Evolutionary conservation across 2,888 invertebrate genomes (phyloP).

Genomic region (Zaprionus obscuricornis): DNA sequence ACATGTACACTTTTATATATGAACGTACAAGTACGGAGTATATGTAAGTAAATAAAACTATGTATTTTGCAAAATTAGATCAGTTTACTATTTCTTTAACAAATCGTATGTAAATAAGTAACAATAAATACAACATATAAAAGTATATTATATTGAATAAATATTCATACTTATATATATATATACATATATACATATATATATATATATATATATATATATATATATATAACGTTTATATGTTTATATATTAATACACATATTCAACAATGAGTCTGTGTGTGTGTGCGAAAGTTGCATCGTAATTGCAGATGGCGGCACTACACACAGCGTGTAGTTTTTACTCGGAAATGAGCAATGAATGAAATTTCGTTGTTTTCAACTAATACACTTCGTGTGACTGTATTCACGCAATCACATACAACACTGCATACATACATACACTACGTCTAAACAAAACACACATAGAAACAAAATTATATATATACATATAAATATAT

Average conservation of each 20-base stretch:
- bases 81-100: too few relatives aligned
- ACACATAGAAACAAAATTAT: too few relatives aligned
- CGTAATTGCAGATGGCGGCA: slow-evolving; percentile 57
- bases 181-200: slow-evolving; percentile 3
- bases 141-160: too few relatives aligned
- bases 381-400: slow-evolving; percentile 43
- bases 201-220: not conserved
- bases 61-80: slow-evolving; percentile 42
- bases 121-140: too few relatives aligned
- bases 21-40: too few relatives aligned
- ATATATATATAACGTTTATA: not conserved
- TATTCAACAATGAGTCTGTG: not conserved
- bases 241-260: too few relatives aligned
- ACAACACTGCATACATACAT: slow-evolving; percentile 21
- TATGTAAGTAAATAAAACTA: too few relatives aligned
- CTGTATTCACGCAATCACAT: slow-evolving; percentile 20
- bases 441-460: too few relatives aligned
- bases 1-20: too few relatives aligned
- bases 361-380: slow-evolving; percentile 78
- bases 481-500: too few relatives aligned
- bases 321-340: slow-evolving; percentile 56
- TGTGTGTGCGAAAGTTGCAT: slow-evolving; percentile 22
- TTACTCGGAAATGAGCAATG: slow-evolving; percentile 75
- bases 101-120: too few relatives aligned
- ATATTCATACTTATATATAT: slow-evolving; percentile 16